Conservation (phyloP, 2,888 invertebrate species). For the Scaptomyza flava region DNA sequence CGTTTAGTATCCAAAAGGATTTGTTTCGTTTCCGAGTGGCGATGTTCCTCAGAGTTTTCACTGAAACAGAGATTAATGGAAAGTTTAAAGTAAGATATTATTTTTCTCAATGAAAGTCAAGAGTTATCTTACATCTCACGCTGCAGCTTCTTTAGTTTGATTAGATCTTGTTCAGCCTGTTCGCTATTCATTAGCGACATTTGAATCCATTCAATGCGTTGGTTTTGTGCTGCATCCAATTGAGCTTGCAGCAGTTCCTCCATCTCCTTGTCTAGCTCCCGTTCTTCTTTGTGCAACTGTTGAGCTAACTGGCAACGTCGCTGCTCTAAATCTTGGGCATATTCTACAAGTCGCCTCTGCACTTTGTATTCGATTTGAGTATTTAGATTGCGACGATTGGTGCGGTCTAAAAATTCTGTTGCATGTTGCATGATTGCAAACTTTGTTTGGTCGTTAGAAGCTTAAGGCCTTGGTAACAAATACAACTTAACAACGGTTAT, state of each 20-base stretch:
- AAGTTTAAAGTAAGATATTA: not conserved
- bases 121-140: conserved; percentile 55
- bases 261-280: conserved; percentile 35
- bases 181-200: conserved; percentile 48
- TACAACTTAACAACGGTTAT: not conserved
- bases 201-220: conserved; percentile 62
- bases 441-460: conserved; percentile 17
- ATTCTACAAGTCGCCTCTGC: conserved; percentile 41
- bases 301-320: conserved; percentile 47
- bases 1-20: conserved; percentile 58
- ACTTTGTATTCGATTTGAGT: conserved; percentile 49
- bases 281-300: conserved; percentile 35
- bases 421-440: conserved; percentile 37
- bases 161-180: conserved; percentile 41
- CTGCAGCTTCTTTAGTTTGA: conserved; percentile 54
- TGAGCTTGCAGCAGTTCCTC: conserved; percentile 25
- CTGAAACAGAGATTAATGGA: conserved; percentile 10
- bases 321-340: conserved; percentile 42
- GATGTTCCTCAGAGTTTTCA: conserved; percentile 62
- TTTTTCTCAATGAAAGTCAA: not conserved
- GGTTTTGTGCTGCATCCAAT: conserved; percentile 34
- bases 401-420: conserved; percentile 58
- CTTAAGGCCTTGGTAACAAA: conserved; percentile 26
- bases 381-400: conserved; percentile 58
- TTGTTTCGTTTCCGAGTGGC: conserved; percentile 60